A percentile compares a stretch with the other conserved stretches of the same genome.
phyloP scores from a whole-genome alignment of 2,797 vertebrate species.

The Carapus acus region DNA sequence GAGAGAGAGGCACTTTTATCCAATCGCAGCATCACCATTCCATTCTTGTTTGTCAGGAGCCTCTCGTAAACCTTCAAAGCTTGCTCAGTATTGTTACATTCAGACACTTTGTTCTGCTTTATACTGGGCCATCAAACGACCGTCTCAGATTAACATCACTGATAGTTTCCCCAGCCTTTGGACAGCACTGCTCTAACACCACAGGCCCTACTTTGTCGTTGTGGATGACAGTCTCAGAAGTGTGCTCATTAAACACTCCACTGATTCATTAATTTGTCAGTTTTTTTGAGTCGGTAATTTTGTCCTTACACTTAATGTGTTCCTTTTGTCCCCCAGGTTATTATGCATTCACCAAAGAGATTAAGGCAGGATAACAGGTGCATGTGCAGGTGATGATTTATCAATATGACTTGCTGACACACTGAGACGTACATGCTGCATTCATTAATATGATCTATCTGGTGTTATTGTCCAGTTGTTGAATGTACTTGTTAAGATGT shows the following conservation, averaged over 20 bases:
- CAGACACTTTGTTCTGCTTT: constrained; percentile 21
- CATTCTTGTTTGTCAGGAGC: constrained; percentile 37
- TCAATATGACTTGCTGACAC: too few species aligned
- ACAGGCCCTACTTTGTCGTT: constrained; percentile 4
- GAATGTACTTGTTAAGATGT: neutral
- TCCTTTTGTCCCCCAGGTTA: constrained; percentile 27
- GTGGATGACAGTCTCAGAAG: constrained; percentile 16
- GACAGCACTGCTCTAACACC: constrained; percentile 14
- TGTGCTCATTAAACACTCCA: constrained; percentile 20
- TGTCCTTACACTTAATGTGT: constrained; percentile 19
- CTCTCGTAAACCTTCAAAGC: constrained; percentile 28
- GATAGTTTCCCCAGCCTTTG: neutral
- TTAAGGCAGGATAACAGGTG: constrained; percentile 5
- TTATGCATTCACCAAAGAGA: constrained; percentile 15
- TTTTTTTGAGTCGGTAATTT: constrained; percentile 24
- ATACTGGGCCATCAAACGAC: constrained; percentile 21
- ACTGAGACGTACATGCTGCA: too few species aligned
- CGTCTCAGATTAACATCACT: neutral
- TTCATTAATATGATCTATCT: too few species aligned
- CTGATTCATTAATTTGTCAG: constrained; percentile 12
- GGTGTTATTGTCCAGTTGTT: too few species aligned
- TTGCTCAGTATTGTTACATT: constrained; percentile 11
- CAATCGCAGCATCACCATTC: constrained; percentile 44
- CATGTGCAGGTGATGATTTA: constrained; percentile 8
- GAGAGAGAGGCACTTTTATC: constrained; percentile 59